A percentile compares a stretch with the other conserved stretches of the same genome.
Conservation (phyloP, 2,888 invertebrate genomes). For the Calliscelio sp. region DNA sequence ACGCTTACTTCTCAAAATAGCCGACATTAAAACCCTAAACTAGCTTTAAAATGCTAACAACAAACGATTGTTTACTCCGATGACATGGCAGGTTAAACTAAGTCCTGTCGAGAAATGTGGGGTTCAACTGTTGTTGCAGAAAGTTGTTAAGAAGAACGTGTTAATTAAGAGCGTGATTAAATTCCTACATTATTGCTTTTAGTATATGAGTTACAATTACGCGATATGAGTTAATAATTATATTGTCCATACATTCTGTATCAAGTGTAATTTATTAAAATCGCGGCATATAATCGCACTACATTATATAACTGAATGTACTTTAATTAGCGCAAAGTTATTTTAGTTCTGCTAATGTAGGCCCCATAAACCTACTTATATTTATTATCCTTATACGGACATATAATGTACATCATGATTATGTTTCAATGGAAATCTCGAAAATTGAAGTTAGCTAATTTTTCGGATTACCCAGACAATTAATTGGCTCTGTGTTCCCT, state of each 20-base stretch:
- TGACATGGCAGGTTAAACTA: constrained; percentile 27
- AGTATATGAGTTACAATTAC: constrained; percentile 15
- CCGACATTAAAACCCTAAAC: constrained; percentile 38
- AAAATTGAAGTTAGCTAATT: background rate
- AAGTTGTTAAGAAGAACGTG: constrained; percentile 32
- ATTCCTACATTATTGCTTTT: background rate
- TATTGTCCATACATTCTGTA: background rate
- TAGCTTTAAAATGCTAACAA: constrained; percentile 48
- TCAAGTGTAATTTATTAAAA: background rate
- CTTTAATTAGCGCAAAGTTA: constrained; percentile 4
- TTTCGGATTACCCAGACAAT: constrained; percentile 76
- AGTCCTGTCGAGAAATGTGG: background rate
- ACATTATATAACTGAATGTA: background rate
- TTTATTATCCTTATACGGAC: constrained; percentile 41
- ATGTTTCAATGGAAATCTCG: background rate
- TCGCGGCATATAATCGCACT: background rate
- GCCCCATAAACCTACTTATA: background rate
- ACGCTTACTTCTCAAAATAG: constrained; percentile 54
- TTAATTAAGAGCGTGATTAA: constrained; percentile 18
- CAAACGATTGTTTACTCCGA: constrained; percentile 56
- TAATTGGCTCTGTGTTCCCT: constrained; percentile 76
- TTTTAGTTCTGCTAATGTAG: background rate
- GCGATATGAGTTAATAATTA: constrained; percentile 9
- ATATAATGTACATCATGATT: background rate
- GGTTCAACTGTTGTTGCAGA: constrained; percentile 1